Evolutionary conservation across 2,797 vertebrate genomes (phyloP).

Genomic region (Smutsia gigantea): DNA sequence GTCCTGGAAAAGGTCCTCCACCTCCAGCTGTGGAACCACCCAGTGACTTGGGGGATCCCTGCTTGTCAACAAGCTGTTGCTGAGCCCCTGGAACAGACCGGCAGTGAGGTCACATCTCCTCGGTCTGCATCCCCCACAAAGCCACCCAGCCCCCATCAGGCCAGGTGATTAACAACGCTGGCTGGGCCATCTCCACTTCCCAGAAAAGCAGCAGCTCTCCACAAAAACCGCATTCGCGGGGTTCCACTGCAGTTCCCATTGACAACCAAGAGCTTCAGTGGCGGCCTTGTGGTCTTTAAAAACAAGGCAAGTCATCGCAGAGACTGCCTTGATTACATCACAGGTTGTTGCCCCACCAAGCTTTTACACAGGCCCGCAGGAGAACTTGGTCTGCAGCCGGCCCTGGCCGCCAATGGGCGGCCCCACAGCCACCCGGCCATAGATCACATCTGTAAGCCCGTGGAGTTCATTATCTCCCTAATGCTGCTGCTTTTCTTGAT

Average conservation of each 20-base stretch:
- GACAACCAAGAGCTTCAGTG: constrained; percentile 76
- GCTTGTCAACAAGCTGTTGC: not conserved
- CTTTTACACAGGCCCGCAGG: constrained; percentile 71
- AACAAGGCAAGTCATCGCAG: constrained; percentile 80
- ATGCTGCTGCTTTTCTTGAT: constrained; percentile 88
- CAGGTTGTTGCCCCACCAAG: constrained; percentile 84
- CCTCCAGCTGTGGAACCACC: not conserved
- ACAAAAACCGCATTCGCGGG: constrained; percentile 79
- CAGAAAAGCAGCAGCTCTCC: constrained; percentile 81
- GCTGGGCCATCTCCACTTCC: constrained; percentile 76
- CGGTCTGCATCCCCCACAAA: not conserved
- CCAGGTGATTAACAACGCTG: constrained; percentile 77
- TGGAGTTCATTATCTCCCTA: constrained; percentile 90
- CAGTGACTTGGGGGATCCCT: accelerated
- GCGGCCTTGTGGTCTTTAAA: constrained; percentile 72
- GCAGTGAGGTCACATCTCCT: not conserved
- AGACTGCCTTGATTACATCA: constrained; percentile 86
- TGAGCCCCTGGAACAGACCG: not conserved
- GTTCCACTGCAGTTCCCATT: constrained; percentile 77
- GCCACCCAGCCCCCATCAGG: not conserved
- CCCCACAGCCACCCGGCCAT: constrained; percentile 82
- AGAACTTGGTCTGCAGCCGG: constrained; percentile 77
- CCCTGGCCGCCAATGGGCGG: constrained; percentile 76
- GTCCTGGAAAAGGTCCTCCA: not conserved
- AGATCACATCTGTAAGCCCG: constrained; percentile 85